These are phyloP conservation scores for Pheosia gnoma DNA, from an alignment of 2,888 invertebrate genomes.

Conservation along the genomic window DNA sequence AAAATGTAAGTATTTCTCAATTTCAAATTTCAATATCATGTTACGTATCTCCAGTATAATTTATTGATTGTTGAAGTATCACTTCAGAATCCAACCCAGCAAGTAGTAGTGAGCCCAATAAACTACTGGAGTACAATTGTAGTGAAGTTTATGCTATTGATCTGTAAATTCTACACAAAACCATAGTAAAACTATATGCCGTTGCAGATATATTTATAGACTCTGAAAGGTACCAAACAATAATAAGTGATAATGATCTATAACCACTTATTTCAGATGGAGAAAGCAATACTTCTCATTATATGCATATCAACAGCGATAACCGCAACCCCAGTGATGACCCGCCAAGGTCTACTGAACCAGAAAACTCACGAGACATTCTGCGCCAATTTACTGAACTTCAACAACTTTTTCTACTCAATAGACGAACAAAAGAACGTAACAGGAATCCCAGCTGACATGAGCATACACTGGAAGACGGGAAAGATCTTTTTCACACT, in stretches of 20 bases:
- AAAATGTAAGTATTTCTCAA: constrained; percentile 11
- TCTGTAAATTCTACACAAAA: too few relatives aligned
- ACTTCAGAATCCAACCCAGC: too few relatives aligned
- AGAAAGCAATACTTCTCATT: constrained; percentile 39
- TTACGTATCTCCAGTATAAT: too few relatives aligned
- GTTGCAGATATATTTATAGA: too few relatives aligned
- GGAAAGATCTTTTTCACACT: constrained; percentile 70
- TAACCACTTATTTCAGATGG: constrained; percentile 59
- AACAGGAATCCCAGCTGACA: constrained; percentile 72
- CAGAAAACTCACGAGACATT: constrained; percentile 49
- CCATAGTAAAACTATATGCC: too few relatives aligned
- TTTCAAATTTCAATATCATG: not conserved
- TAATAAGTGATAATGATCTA: constrained; percentile 3
- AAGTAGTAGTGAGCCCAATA: too few relatives aligned
- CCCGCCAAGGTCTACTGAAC: constrained; percentile 48
- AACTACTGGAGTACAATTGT: too few relatives aligned
- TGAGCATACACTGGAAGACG: constrained; percentile 74
- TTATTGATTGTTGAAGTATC: too few relatives aligned
- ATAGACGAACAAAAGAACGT: constrained; percentile 55
- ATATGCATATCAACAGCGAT: constrained; percentile 41
- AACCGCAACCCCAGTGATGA: constrained; percentile 57
- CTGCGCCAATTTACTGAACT: constrained; percentile 56
- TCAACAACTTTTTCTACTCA: constrained; percentile 66
- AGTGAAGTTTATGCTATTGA: too few relatives aligned
- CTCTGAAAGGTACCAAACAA: not conserved